These are phyloP conservation scores for Astreopora myriophthalma DNA, from an alignment of 64 coral and sea anemone genomes.

Conservation along the genomic window DNA sequence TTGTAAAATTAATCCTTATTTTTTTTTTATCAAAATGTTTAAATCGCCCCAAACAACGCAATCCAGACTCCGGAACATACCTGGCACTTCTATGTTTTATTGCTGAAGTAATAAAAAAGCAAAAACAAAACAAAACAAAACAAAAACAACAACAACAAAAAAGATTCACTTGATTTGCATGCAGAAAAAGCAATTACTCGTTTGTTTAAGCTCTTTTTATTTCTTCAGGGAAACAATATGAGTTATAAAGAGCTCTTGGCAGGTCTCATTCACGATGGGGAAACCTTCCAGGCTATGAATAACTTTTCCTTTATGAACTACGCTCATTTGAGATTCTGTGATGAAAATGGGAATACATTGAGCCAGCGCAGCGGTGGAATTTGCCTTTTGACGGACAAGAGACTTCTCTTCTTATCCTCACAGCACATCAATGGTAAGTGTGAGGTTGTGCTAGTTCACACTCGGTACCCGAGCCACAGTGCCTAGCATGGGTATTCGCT, in stretches of 20 bases:
- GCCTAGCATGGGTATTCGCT: no score
- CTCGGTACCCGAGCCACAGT: no score
- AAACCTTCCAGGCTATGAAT: conserved; percentile 57
- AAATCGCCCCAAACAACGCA: no score
- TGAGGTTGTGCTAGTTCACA: no score
- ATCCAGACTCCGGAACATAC: no score
- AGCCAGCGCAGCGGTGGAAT: conserved; percentile 60
- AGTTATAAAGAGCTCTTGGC: conserved; percentile 76
- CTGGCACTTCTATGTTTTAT: no score
- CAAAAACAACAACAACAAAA: no score
- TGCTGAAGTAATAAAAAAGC: no score
- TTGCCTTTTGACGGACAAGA: conserved; percentile 74
- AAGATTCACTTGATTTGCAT: background rate
- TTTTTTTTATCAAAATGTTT: no score
- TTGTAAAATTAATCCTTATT: no score
- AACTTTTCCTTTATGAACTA: conserved; percentile 50
- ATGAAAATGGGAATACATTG: background rate
- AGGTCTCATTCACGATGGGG: conserved; percentile 76
- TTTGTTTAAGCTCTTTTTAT: background rate
- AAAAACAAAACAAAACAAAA: no score
- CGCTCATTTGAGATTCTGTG: background rate
- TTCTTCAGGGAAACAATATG: conserved; percentile 10
- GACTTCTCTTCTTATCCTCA: conserved; percentile 79
- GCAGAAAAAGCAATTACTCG: background rate
- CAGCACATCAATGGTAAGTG: conserved; percentile 64